Evolutionary conservation across 2,113 vertebrate species (phyloP).

Genomic region (Pituophis catenifer): DNA sequence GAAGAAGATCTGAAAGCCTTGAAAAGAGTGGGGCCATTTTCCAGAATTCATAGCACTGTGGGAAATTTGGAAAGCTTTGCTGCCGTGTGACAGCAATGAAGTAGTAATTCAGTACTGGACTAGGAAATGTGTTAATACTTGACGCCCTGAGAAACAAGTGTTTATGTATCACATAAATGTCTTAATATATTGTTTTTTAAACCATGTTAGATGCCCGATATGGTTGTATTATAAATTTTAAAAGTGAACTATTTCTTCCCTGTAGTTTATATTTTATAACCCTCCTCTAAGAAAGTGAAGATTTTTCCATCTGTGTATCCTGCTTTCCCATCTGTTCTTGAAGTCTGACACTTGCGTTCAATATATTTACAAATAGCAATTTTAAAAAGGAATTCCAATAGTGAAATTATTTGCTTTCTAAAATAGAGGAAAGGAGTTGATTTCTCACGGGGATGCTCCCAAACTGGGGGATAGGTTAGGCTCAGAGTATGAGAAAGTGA

Average conservation of each 20-base stretch:
- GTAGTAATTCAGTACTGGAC: neutral
- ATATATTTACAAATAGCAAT: conserved; percentile 56
- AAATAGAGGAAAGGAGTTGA: neutral
- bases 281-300: conserved; percentile 41
- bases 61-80: neutral
- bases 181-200: conserved; percentile 8
- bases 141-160: conserved; percentile 16
- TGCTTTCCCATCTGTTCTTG: conserved; percentile 67
- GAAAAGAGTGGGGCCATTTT: neutral
- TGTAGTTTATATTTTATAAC: conserved; percentile 56
- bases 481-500: neutral
- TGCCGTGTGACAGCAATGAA: neutral
- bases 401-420: conserved; percentile 17
- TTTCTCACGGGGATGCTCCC: neutral
- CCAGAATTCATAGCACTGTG: neutral
- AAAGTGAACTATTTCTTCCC: conserved; percentile 38
- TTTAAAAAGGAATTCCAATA: conserved; percentile 43
- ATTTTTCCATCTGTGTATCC: conserved; percentile 70
- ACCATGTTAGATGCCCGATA: conserved; percentile 11
- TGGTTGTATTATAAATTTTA: conserved; percentile 37
- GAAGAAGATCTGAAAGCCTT: neutral
- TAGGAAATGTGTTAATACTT: neutral
- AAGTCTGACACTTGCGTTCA: conserved; percentile 59
- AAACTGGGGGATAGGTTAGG: fast-evolving
- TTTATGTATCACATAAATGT: conserved; percentile 25